Percentiles rank a stretch among this genome's conserved stretches.
phyloP scores from a whole-genome alignment of 2,113 vertebrate genomes.

The Eolophus roseicapilla region DNA sequence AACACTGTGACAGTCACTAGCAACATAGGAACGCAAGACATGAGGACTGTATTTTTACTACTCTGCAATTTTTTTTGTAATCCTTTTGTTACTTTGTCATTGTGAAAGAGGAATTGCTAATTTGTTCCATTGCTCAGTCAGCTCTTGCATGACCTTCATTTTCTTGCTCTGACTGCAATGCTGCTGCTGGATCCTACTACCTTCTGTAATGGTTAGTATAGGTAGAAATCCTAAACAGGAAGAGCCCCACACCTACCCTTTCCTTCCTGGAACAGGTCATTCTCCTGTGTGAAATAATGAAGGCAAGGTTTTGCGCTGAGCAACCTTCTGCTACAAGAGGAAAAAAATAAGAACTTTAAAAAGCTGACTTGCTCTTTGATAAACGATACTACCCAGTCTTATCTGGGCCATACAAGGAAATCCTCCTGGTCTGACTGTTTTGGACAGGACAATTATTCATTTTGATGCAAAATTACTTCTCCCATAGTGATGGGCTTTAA shows the following conservation, averaged over 20 bases:
- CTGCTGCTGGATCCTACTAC: neutral
- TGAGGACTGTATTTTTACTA: neutral
- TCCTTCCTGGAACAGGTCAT: neutral
- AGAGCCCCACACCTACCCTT: neutral
- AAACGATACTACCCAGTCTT: neutral
- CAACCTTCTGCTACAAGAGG: neutral
- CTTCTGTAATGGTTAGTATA: neutral
- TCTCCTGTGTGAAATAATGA: neutral
- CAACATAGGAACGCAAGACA: neutral
- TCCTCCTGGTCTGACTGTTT: neutral
- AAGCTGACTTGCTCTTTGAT: neutral
- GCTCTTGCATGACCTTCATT: neutral
- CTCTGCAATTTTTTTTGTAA: neutral
- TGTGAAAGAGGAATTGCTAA: neutral
- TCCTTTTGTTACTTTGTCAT: accelerated
- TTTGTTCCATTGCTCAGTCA: neutral
- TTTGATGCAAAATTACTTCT: neutral
- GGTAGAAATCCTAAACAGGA: neutral
- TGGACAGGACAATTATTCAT: neutral
- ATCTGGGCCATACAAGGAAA: neutral
- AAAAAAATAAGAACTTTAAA: neutral
- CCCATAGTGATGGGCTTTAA: neutral
- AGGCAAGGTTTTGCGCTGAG: neutral
- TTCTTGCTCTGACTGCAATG: neutral
- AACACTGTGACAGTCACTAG: too few relatives aligned